A percentile compares a stretch with the other conserved stretches of the same genome.
phyloP scores from a whole-genome alignment of 2,113 vertebrate genomes.

The Aviceda subcristata region DNA sequence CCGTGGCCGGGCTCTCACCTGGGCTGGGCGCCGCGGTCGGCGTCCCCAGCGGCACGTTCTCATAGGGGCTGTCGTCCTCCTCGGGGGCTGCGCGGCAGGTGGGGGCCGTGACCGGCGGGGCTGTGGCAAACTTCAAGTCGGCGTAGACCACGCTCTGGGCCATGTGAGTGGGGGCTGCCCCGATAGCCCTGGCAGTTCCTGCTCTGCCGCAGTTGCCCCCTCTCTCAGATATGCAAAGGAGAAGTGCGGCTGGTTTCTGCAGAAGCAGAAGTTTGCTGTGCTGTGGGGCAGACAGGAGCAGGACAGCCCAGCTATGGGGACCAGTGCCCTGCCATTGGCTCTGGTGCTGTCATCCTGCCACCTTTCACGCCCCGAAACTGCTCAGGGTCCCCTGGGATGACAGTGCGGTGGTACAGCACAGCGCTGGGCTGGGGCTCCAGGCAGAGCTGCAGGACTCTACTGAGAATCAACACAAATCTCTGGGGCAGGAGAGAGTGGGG shows the following conservation, averaged over 20 bases:
- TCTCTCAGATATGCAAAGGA: fast-evolving
- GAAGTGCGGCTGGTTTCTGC: not conserved
- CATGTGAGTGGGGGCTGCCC: not conserved
- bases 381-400: not conserved
- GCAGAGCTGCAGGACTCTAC: not conserved
- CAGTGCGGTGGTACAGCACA: fast-evolving
- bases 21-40: too few species aligned
- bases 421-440: fast-evolving
- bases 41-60: not conserved
- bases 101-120: fast-evolving
- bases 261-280: not conserved
- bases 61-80: not conserved
- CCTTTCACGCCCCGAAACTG: not conserved
- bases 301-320: not conserved
- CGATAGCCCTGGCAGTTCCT: fast-evolving
- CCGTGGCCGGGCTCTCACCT: too few species aligned
- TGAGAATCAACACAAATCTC: fast-evolving
- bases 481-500: not conserved
- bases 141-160: not conserved
- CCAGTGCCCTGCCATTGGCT: not conserved
- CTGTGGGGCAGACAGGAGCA: fast-evolving
- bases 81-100: not conserved
- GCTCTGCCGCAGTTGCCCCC: fast-evolving
- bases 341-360: fast-evolving
- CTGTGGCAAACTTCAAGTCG: not conserved